Evolutionary conservation across 2,797 vertebrate species (phyloP), one percentile per base, ranked within the genome.

Genomic region (Hippopotamyrus pictus): DNA sequence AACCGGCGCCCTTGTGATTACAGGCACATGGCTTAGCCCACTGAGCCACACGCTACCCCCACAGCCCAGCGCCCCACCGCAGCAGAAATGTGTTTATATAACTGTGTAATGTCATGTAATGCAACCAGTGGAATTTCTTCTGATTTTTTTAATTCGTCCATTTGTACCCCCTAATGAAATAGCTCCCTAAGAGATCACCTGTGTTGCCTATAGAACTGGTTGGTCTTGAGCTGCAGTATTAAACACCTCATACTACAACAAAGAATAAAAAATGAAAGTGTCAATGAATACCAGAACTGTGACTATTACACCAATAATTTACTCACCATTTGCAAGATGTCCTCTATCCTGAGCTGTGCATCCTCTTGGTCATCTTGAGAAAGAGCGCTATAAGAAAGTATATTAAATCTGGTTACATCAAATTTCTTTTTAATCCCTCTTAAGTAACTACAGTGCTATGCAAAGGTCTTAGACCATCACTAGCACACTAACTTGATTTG

Each of bases 311-410:
- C 12, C 19, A 46, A 11, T 54, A 57, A 53, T 89, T 89, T 91
- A 93, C 96, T 97, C 92, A 98, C 98, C 97, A 97, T 96, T 91
- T 98, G 97, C 92, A 97, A 93, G 50, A 99, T 97, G 91, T 98
- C 98, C 91, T 98, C 97, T 93, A 99, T 97, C 93, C 96, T 97
- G 91, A 99, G 93, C 91, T 98, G 97, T 51, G 95, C 95, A 83
- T 99, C 98, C 5, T 99, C 98, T 92, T 97, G 97, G 90, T 99
- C 98, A 57, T 99, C 98, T 91, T 97, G 98, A 93, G 98, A 98
- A 94, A 99, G 96, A 88, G 96, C 97, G 92, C 98, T 99, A 92
- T 73, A 90, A 93, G 59, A 62, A 1, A 90, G n/a, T 87, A 29
- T 46, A 82, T 82, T 46, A 19, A 46, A n/a, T 82, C 17, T 73